Base-by-base conservation (phyloP, 2,888 invertebrate species). In the Cryptus armator region DNA sequence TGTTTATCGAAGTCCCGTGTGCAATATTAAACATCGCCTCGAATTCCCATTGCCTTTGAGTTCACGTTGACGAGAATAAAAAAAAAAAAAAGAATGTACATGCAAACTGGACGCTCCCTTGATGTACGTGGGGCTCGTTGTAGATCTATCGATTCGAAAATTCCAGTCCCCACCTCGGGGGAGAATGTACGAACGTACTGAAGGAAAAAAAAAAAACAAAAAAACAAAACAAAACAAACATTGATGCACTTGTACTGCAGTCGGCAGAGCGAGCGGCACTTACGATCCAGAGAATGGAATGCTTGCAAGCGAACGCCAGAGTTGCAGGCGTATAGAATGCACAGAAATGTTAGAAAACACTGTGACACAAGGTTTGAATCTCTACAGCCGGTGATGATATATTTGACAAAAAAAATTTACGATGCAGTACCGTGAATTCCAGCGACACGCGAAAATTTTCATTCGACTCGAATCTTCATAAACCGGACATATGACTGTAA, bases 261-360 rank as follows among this genome's bases (percentile, higher is more conserved):
- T 75, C 53, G 53, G 46, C 16, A 12, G 67, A 29, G 59, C 16
- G 48, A 72, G 67, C 68, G 44, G 72, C 77, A 84, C 84, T 72
- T 68, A 66, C 68, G 71, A 59, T 67, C 48, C 46, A 10, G 59
- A 64, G 24, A 32, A 59, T 68, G 79, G 46, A 75, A 83, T 64
- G 70, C 51, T 62, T 72, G 62, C 43, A n/a, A 32, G 37, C 75
- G 16, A 75, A 48, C 37, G 51, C 64, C 12, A 32, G 67, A 44
- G 56, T 68, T 29, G 68, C 68, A 12, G 12, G 48, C 74, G 43
- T 56, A 14, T 32, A 51, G 46, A 75, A 75, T 75, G 64, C 74
- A 62, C 32, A 46, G 16, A 4, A 19, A 16, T 56, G 56, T 44
- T 59, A 29, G 24, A 59, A 46, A 74, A 74, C 59, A 16, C 29